phyloP scores from a whole-genome alignment of 2,888 invertebrate genomes.

The Scaptomyza reducta region DNA sequence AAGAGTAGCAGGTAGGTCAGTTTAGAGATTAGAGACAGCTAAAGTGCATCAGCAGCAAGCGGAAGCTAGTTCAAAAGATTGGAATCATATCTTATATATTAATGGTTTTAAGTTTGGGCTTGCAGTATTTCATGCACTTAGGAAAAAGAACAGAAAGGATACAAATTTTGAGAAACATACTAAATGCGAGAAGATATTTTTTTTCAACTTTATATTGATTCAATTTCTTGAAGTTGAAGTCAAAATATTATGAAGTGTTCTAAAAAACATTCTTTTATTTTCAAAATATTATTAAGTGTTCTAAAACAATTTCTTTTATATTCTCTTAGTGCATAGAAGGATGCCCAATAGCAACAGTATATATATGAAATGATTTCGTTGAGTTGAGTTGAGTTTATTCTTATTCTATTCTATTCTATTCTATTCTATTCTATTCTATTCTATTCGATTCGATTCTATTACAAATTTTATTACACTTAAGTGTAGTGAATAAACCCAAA shows the following conservation, averaged over 20 bases:
- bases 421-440: too few relatives aligned
- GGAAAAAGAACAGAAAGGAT: neutral
- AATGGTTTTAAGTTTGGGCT: constrained; percentile 49
- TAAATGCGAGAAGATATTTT: too few relatives aligned
- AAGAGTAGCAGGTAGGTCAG: constrained; percentile 41
- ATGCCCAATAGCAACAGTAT: constrained; percentile 48
- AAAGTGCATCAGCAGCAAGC: constrained; percentile 55
- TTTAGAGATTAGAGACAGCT: constrained; percentile 36
- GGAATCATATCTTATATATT: constrained; percentile 38
- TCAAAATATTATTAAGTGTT: too few relatives aligned
- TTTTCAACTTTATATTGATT: too few relatives aligned
- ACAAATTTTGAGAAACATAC: too few relatives aligned
- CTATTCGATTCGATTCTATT: constrained; percentile 38
- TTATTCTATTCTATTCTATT: constrained; percentile 65
- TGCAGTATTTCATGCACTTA: neutral
- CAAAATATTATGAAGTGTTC: too few relatives aligned
- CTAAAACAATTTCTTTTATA: too few relatives aligned
- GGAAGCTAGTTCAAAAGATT: constrained; percentile 56
- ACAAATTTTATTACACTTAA: constrained; percentile 74
- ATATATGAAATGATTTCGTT: neutral
- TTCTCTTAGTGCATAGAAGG: neutral
- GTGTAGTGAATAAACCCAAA: constrained; percentile 66
- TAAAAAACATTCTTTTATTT: neutral
- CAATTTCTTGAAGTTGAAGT: too few relatives aligned
- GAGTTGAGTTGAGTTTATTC: constrained; percentile 34